Base-by-base conservation (phyloP, 2,113 vertebrate species). In the Ondatra zibethicus region DNA sequence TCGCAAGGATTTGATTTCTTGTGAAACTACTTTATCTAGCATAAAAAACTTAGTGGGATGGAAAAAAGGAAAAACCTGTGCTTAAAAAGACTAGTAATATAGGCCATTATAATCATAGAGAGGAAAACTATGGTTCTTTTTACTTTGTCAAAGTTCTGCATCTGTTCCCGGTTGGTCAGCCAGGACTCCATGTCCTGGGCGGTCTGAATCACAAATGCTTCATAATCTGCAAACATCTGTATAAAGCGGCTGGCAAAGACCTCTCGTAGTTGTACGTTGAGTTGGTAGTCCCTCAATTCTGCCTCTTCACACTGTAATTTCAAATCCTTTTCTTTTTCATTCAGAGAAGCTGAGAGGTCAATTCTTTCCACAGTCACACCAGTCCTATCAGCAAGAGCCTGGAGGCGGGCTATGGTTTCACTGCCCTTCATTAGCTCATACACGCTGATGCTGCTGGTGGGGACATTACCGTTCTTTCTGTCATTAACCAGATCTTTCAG, bases 91-190 rank as follows among this genome's bases (percentile, higher is more conserved):
- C 39, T n/a, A 61, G 29, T 58, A 89, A 58, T 11, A 36, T 2
- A 75, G 65, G 31, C 89, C 23, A 75, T 29, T 73, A 68, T 45
- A 88, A 75, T 9, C 63, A 89, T 19, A 21, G 45, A 82, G 95
- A 97, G 55, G 94, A 0, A 89, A 94, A 7, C 21, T 3, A n/a
- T 0, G 3, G 75, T 31, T 97, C 29, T 97, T 86, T 97, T 98
- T 99, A 99, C 99, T 99, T 99, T 99, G 98, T 99, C 99, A 96
- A 99, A 99, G 98, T 99, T 99, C 88, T 99, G 99, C 97, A 99
- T 99, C 96, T 99, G 99, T 89, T 99, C 99, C 85, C 99, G 98
- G 98, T 99, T 99, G 94, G 99, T 99, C 91, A 99, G 98, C 99
- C 99, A 99, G 0, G 99, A 99, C 89, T 99, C 99, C 98, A 99